These are phyloP conservation scores for Helicoverpa assulta DNA, from an alignment of 2,888 invertebrate genomes.

Conservation along the genomic window DNA sequence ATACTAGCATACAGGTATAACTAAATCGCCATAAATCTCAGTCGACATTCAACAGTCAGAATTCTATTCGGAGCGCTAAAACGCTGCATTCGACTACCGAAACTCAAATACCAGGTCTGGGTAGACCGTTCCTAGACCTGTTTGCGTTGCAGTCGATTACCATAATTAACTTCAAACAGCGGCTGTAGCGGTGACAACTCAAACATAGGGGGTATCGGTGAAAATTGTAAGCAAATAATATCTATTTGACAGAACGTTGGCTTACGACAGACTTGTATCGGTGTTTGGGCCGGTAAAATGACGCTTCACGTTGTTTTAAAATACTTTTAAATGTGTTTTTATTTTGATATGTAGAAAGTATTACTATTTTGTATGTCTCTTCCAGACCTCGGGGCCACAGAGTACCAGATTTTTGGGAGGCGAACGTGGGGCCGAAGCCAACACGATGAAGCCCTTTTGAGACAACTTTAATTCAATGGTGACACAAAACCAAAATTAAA, in stretches of 20 bases:
- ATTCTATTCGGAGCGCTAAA: conserved; percentile 45
- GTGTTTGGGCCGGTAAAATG: conserved; percentile 54
- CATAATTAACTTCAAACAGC: conserved; percentile 86
- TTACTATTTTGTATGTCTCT: too few relatives aligned
- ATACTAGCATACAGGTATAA: neutral
- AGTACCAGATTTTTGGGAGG: too few relatives aligned
- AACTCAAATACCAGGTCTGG: conserved; percentile 64
- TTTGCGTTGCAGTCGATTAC: conserved; percentile 82
- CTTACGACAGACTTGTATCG: conserved; percentile 31
- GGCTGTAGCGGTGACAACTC: conserved; percentile 79
- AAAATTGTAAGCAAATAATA: conserved; percentile 82
- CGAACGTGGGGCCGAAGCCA: too few relatives aligned
- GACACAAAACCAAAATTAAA: too few relatives aligned
- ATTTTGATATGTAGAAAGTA: too few relatives aligned
- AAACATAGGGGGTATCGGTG: conserved; percentile 78
- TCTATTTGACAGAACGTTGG: conserved; percentile 61
- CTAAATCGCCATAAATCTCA: conserved; percentile 33
- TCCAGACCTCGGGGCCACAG: too few relatives aligned
- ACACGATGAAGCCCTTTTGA: too few relatives aligned
- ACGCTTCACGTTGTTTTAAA: conserved; percentile 2
- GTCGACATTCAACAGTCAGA: conserved; percentile 45
- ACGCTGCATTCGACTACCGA: conserved; percentile 45
- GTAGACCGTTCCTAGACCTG: conserved; percentile 50
- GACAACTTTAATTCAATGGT: too few relatives aligned
- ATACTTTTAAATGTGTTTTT: too few relatives aligned